These are phyloP conservation scores for Scelioninae gen. 1 DNA, from an alignment of 2,888 invertebrate species.

Conservation along the genomic window DNA sequence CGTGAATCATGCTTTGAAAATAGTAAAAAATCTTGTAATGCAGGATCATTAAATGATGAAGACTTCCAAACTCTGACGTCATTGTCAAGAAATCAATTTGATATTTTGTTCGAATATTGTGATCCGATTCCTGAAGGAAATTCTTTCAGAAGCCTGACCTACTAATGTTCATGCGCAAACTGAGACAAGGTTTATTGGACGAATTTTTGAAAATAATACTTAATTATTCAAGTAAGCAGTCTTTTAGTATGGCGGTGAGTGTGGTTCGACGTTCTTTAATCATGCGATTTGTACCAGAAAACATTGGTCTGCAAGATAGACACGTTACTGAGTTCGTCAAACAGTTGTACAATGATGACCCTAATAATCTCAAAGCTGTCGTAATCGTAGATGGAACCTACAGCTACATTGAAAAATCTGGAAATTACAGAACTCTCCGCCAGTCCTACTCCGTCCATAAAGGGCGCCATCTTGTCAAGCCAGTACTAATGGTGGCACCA, in stretches of 20 bases:
- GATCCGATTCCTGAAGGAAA: background rate
- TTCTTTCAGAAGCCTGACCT: background rate
- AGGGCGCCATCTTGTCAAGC: background rate
- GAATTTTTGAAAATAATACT: background rate
- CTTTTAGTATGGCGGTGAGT: background rate
- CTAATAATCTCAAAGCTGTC: background rate
- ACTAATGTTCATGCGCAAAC: background rate
- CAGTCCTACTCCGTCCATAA: too few relatives aligned
- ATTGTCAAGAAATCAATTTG: background rate
- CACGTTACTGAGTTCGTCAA: background rate
- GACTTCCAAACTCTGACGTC: background rate
- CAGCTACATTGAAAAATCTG: too few relatives aligned
- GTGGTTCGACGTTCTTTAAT: background rate
- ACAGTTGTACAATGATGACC: background rate
- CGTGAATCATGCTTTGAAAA: background rate
- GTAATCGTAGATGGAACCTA: too few relatives aligned
- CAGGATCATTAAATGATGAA: background rate
- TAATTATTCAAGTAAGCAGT: background rate
- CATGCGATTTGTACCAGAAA: background rate
- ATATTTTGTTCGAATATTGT: background rate
- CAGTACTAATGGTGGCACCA: background rate
- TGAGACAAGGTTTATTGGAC: background rate
- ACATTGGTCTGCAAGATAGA: background rate
- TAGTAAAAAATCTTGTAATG: background rate
- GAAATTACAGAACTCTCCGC: too few relatives aligned